Evolutionary conservation across 2,888 invertebrate genomes (phyloP), one percentile per base, ranked within the genome.

Genomic region (Tortricodes alternella): DNA sequence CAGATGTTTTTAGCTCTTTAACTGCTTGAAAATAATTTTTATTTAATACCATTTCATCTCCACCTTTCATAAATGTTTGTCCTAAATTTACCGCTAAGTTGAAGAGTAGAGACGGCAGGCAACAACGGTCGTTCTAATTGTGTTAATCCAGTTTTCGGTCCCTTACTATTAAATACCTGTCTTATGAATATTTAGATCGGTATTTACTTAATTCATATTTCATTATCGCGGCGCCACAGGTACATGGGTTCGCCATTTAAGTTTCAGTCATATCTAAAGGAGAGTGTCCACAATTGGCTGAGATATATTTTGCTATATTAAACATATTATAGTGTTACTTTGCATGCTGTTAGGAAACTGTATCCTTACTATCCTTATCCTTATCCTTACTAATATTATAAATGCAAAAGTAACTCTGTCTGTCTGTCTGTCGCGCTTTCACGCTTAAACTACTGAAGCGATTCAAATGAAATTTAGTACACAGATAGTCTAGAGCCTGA

Each of bases 151-250:
- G 49, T 56, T 56, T 53, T 44, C 43, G 50, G 56, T 32, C 49
- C 56, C 49, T 56, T 37, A 50, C 56, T 56, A 50, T 56, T 44
- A 56, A 56, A 56, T 50, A 56, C 56, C 56, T 44, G 56, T 50
- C 56, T 44, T 56, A 56, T 56, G 56, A 56, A 56, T 56, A 56
- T 56, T 56, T 50, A 56, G 49, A 50, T 56, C 56, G 49, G 56
- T 56, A 56, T 56, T 56, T 56, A 56, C 56, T 56, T 56, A 56
- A 50, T 43, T 56, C 37, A 56, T 56, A 56, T 49, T 55, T 55
- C 55, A 55, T 56, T 56, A 56, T 50, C 56, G 21, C 32, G 29
- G 23, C 37, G 16, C 50, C 21, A 13, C 35, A 38, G 49, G 37
- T 49, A 55, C 55, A 50, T 56, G 43, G 44, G 38, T 38, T 56